phyloP scores from a whole-genome alignment of 2,113 vertebrate species.

The Menidia beryllina region DNA sequence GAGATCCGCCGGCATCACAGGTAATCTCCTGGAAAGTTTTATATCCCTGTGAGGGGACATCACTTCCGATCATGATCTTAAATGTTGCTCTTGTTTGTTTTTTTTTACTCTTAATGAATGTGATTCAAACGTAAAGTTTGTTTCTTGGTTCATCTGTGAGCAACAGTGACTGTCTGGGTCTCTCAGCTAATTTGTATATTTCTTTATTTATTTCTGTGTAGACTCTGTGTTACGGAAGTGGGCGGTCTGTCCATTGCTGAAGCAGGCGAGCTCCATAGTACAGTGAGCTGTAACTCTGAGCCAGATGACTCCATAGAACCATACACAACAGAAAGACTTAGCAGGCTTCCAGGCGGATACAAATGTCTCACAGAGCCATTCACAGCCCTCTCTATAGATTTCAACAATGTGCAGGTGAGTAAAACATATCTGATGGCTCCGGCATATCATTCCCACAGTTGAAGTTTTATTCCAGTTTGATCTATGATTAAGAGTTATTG shows the following conservation, averaged over 20 bases:
- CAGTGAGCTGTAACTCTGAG: constrained; percentile 80
- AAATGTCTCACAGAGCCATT: constrained; percentile 88
- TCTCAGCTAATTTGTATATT: neutral
- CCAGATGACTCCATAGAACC: constrained; percentile 90
- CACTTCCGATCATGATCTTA: neutral
- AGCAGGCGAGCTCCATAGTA: constrained; percentile 87
- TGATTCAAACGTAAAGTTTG: neutral
- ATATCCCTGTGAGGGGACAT: neutral
- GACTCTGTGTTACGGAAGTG: constrained; percentile 83
- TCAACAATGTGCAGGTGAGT: constrained; percentile 91
- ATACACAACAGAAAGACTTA: constrained; percentile 95
- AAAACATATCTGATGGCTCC: neutral
- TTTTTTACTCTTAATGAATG: neutral
- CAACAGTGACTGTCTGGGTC: neutral
- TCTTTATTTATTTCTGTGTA: constrained; percentile 47
- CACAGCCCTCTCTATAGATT: constrained; percentile 89
- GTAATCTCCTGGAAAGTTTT: constrained; percentile 65
- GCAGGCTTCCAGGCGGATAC: constrained; percentile 89
- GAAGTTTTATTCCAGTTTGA: neutral
- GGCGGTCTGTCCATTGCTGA: constrained; percentile 84
- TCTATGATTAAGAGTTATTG: neutral
- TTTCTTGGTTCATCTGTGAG: neutral
- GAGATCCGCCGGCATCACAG: constrained; percentile 96
- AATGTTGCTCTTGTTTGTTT: too few species aligned
- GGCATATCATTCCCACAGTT: neutral